Conservation (phyloP, 2,888 invertebrate genomes). For the Mellilla xanthometata region DNA sequence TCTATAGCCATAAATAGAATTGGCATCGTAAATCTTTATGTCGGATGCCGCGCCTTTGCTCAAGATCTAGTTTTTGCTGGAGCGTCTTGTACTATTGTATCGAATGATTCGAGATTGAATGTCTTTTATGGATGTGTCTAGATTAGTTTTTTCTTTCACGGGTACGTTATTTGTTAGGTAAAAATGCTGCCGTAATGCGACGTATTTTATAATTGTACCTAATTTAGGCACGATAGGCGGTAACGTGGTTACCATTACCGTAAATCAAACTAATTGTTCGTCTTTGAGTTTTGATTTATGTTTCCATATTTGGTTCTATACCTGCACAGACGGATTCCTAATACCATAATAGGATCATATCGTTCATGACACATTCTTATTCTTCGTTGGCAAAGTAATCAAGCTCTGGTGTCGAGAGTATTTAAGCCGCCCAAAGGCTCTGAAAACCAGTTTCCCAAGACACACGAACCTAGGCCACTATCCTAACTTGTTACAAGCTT, state of each 20-base stretch:
- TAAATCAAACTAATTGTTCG: too few species aligned
- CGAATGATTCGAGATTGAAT: slow-evolving; percentile 34
- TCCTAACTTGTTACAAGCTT: background rate
- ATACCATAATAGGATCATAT: too few species aligned
- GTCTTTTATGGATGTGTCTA: slow-evolving; percentile 39
- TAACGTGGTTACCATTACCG: background rate
- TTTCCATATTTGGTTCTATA: too few species aligned
- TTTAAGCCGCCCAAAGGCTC: too few species aligned
- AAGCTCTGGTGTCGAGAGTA: too few species aligned
- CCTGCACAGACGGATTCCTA: too few species aligned
- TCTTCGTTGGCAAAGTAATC: too few species aligned
- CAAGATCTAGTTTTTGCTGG: slow-evolving; percentile 29
- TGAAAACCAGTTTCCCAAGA: too few species aligned
- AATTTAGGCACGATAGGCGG: slow-evolving; percentile 9
- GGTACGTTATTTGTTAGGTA: slow-evolving; percentile 31
- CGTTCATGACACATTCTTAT: too few species aligned
- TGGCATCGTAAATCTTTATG: slow-evolving; percentile 17
- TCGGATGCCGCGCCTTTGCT: slow-evolving; percentile 23
- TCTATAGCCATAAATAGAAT: slow-evolving; percentile 16
- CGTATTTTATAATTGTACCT: slow-evolving; percentile 12
- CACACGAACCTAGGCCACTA: background rate
- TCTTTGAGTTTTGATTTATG: too few species aligned
- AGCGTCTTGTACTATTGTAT: slow-evolving; percentile 36
- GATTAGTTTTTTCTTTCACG: slow-evolving; percentile 38
- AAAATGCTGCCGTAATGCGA: slow-evolving; percentile 17